Percentiles rank a stretch among this genome's conserved stretches.
Conservation (phyloP, 2,113 vertebrate species). For the Aix galericulata region DNA sequence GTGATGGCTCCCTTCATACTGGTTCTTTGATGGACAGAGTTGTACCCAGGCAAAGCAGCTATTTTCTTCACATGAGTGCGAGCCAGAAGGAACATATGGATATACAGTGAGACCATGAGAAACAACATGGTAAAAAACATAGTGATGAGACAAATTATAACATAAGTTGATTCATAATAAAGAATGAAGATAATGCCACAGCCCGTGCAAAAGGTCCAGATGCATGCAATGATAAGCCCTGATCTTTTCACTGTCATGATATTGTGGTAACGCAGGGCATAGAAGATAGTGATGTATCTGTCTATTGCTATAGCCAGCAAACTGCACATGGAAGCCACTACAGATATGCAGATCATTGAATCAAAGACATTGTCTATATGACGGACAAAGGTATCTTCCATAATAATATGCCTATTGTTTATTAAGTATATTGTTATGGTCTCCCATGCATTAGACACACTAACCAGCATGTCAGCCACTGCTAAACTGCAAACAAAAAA, state of each 20-base stretch:
- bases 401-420: conserved; percentile 86
- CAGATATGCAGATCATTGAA: conserved; percentile 96
- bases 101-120: conserved; percentile 93
- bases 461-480: conserved; percentile 95
- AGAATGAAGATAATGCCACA: conserved; percentile 94
- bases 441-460: conserved; percentile 94
- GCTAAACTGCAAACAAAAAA: conserved; percentile 96
- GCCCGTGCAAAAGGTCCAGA: conserved; percentile 92
- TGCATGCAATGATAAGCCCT: conserved; percentile 84
- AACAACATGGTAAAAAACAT: conserved; percentile 96
- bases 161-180: conserved; percentile 90
- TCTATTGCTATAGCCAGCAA: conserved; percentile 94
- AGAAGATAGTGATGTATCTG: conserved; percentile 94
- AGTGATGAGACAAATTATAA: conserved; percentile 91
- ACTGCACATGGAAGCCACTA: conserved; percentile 97
- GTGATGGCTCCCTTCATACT: conserved; percentile 93
- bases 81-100: conserved; percentile 95
- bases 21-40: conserved; percentile 83
- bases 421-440: conserved; percentile 93
- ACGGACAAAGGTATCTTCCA: conserved; percentile 88
- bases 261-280: conserved; percentile 92
- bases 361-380: conserved; percentile 95
- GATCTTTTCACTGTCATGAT: conserved; percentile 91
- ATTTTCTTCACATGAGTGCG: conserved; percentile 90
- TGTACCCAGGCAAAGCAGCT: conserved; percentile 84